Evolutionary conservation across 1,140 invertebrate species (phyloP).

Genomic region (Hyles euphorbiae): DNA sequence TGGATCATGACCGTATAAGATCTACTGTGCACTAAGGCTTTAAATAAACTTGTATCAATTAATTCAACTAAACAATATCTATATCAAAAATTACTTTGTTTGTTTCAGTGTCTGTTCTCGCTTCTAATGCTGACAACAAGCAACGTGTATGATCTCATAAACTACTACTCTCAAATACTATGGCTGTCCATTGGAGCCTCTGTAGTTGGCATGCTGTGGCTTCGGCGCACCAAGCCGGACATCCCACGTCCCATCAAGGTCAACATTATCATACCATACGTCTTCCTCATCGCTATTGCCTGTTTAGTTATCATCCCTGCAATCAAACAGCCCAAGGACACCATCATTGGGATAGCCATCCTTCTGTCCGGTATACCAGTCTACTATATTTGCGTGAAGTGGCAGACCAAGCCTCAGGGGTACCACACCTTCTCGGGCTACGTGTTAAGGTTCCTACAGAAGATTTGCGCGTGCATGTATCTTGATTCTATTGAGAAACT

Average conservation of each 20-base stretch:
- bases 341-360: conserved; percentile 88
- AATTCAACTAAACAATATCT: no score
- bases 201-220: conserved; percentile 86
- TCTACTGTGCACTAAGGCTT: no score
- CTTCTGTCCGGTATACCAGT: conserved; percentile 93
- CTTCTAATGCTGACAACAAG: conserved; percentile 83
- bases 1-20: no score
- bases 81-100: conserved; percentile 18
- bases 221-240: conserved; percentile 84
- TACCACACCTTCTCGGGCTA: conserved; percentile 58
- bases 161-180: conserved; percentile 87
- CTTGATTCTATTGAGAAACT: conserved; percentile 64
- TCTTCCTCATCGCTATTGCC: conserved; percentile 89
- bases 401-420: conserved; percentile 83
- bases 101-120: conserved; percentile 82
- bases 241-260: conserved; percentile 89
- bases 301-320: conserved; percentile 91
- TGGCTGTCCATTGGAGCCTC: conserved; percentile 87
- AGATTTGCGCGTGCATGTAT: conserved; percentile 67
- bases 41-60: no score
- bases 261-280: conserved; percentile 85
- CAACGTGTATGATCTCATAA: conserved; percentile 84
- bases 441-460: conserved; percentile 70
- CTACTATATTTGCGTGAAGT: conserved; percentile 91
- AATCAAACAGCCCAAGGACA: conserved; percentile 85